Percentiles rank a stretch among this genome's conserved stretches.
phyloP scores from a whole-genome alignment of 2,888 invertebrate species.

The Doris montereyensis region DNA sequence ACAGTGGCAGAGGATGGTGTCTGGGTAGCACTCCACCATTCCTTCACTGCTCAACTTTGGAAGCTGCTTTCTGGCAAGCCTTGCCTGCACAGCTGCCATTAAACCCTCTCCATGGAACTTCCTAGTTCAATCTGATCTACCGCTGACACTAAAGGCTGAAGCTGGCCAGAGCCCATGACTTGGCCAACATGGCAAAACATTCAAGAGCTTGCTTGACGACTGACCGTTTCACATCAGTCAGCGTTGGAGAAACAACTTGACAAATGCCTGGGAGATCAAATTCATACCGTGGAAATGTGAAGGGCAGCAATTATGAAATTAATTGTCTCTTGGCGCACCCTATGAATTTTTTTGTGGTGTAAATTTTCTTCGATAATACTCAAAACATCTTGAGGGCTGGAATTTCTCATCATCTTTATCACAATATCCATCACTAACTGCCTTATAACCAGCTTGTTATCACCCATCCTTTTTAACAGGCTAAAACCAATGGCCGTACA shows the following conservation, averaged over 20 bases:
- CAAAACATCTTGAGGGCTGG: constrained; percentile 76
- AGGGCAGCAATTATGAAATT: constrained; percentile 85
- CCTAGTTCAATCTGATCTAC: constrained; percentile 73
- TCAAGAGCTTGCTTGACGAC: constrained; percentile 87
- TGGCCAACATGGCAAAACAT: constrained; percentile 85
- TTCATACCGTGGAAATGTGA: constrained; percentile 84
- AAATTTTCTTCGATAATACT: constrained; percentile 75
- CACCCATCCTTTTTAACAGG: constrained; percentile 74
- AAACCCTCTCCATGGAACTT: constrained; percentile 71
- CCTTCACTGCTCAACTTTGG: constrained; percentile 82
- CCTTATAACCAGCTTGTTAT: constrained; percentile 75
- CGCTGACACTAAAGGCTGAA: constrained; percentile 76
- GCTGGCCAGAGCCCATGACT: constrained; percentile 77
- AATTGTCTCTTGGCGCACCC: constrained; percentile 83
- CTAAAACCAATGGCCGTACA: constrained; percentile 73
- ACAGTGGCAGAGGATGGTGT: constrained; percentile 75
- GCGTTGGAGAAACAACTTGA: constrained; percentile 73
- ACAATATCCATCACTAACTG: constrained; percentile 75
- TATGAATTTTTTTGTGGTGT: constrained; percentile 73
- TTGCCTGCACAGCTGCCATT: constrained; percentile 81
- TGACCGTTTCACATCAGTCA: constrained; percentile 80
- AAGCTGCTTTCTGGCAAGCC: constrained; percentile 82
- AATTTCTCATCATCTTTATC: constrained; percentile 75
- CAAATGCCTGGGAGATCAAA: constrained; percentile 77
- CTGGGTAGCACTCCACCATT: constrained; percentile 82